Percentiles rank a stretch among this genome's conserved stretches.
These are phyloP conservation scores for Halcyon badia DNA, from an alignment of 2,797 vertebrate genomes.

Conservation along the genomic window DNA sequence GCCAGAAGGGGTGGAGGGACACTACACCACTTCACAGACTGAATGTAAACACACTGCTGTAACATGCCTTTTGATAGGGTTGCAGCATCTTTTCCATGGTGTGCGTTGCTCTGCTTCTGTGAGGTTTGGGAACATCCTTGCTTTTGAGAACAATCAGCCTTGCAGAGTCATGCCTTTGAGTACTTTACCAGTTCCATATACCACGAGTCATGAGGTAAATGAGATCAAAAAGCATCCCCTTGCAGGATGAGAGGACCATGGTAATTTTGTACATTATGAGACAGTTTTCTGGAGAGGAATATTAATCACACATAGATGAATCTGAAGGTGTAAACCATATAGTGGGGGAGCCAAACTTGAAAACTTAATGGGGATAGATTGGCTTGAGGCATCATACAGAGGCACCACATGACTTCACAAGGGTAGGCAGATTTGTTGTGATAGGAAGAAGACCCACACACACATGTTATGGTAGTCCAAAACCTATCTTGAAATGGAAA, in stretches of 20 bases:
- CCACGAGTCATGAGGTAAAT: neutral
- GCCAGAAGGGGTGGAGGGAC: neutral
- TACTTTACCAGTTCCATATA: neutral
- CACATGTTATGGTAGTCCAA: rapidly evolving
- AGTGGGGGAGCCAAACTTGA: neutral
- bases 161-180: rapidly evolving
- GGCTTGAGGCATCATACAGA: neutral
- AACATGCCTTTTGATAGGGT: neutral
- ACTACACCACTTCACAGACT: neutral
- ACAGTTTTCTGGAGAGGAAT: neutral
- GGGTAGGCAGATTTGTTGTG: neutral
- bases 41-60: neutral
- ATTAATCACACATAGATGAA: neutral
- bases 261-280: neutral
- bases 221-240: neutral
- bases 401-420: neutral
- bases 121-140: neutral
- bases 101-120: neutral
- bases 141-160: neutral
- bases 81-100: neutral
- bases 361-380: neutral
- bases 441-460: neutral
- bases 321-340: neutral
- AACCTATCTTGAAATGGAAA: neutral
- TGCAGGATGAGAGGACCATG: neutral